These are phyloP conservation scores for Butorides virescens DNA, from an alignment of 2,113 vertebrate genomes.

Conservation along the genomic window DNA sequence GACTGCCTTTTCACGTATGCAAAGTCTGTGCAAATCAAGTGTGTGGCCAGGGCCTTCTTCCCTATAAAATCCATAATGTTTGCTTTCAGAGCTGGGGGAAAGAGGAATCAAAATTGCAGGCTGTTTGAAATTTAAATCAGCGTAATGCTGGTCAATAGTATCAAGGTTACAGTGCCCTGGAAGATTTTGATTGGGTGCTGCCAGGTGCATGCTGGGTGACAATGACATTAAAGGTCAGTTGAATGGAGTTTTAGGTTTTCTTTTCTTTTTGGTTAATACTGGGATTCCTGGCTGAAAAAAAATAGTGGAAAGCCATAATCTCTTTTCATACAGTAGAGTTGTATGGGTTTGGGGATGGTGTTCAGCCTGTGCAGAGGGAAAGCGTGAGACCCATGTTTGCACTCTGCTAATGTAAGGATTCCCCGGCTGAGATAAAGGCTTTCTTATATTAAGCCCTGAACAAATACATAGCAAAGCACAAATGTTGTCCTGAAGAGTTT, in stretches of 20 bases:
- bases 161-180: constrained; percentile 52
- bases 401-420: not conserved
- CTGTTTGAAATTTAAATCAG: constrained; percentile 83
- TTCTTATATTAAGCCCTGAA: not conserved
- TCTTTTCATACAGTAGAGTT: not conserved
- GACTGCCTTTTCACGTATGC: constrained; percentile 78
- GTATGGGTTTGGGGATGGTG: not conserved
- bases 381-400: not conserved
- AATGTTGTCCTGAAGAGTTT: not conserved
- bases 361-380: not conserved
- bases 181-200: constrained; percentile 34
- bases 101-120: constrained; percentile 69
- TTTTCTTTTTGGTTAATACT: not conserved
- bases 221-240: constrained; percentile 35
- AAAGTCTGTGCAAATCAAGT: constrained; percentile 72
- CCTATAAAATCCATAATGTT: constrained; percentile 81
- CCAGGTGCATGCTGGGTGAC: constrained; percentile 10
- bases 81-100: constrained; percentile 67
- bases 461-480: not conserved
- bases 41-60: constrained; percentile 59
- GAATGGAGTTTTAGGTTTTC: not conserved
- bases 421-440: not conserved
- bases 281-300: not conserved
- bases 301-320: not conserved
- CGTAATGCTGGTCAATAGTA: constrained; percentile 72